A percentile compares a stretch with the other conserved stretches of the same genome.
phyloP scores from a whole-genome alignment of 2,797 vertebrate genomes.

The Girardinus metallicus region DNA sequence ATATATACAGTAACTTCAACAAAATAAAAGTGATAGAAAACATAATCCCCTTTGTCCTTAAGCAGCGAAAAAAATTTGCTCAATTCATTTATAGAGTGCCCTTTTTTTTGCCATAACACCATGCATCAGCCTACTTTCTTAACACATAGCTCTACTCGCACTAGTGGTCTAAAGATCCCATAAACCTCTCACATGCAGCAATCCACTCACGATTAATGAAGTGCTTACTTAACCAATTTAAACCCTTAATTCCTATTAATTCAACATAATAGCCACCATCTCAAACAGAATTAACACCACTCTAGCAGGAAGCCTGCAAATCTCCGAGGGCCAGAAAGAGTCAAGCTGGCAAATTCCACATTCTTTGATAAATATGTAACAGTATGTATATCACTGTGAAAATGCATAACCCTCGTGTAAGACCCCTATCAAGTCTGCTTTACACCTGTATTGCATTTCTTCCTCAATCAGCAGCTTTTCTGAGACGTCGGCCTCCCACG shows the following conservation, averaged over 20 bases:
- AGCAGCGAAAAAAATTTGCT: neutral
- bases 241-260: constrained; percentile 86
- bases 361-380: constrained; percentile 84
- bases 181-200: constrained; percentile 65
- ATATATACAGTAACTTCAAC: neutral
- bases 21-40: neutral
- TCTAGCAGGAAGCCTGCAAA: constrained; percentile 73
- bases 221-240: constrained; percentile 88
- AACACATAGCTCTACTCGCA: constrained; percentile 39
- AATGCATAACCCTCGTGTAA: constrained; percentile 88
- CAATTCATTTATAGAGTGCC: constrained; percentile 5
- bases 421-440: constrained; percentile 86
- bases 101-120: constrained; percentile 12
- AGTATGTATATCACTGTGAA: constrained; percentile 86
- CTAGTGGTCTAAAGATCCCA: constrained; percentile 36
- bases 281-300: constrained; percentile 83
- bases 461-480: constrained; percentile 88
- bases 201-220: constrained; percentile 82
- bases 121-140: constrained; percentile 30
- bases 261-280: constrained; percentile 84
- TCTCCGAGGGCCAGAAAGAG: constrained; percentile 80
- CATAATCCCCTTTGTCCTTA: neutral
- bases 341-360: constrained; percentile 81
- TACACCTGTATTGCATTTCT: constrained; percentile 88
- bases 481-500: constrained; percentile 78